These are phyloP conservation scores for Nephrotoma flavescens DNA, from an alignment of 2,888 invertebrate species.

Conservation along the genomic window DNA sequence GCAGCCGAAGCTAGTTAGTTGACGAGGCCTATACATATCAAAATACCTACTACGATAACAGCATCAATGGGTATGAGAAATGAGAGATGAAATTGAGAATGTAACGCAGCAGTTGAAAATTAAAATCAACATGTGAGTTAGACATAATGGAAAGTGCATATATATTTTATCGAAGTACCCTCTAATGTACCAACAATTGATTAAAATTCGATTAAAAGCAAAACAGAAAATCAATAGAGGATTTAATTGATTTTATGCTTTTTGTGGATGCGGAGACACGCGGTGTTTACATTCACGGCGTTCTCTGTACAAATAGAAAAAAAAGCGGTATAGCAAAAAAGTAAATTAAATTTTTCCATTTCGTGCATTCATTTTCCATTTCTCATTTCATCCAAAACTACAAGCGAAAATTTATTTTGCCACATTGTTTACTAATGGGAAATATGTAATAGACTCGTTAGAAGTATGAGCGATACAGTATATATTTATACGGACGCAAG, in stretches of 20 bases:
- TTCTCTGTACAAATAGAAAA: neutral
- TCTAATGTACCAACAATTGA: neutral
- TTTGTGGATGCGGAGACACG: neutral
- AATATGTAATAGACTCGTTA: neutral
- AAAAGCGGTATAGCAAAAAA: neutral
- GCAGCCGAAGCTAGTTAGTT: too few species aligned
- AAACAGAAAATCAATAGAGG: neutral
- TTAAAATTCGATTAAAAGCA: neutral
- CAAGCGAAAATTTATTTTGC: neutral
- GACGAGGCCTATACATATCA: too few species aligned
- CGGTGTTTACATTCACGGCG: neutral
- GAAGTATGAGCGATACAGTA: neutral
- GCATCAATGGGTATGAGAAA: too few species aligned
- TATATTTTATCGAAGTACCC: neutral
- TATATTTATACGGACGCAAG: neutral
- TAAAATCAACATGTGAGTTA: neutral
- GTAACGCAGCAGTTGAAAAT: neutral
- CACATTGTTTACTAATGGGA: neutral
- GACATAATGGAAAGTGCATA: neutral
- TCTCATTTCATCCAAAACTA: neutral
- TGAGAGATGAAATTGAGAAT: neutral
- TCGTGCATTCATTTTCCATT: neutral
- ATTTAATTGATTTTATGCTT: neutral
- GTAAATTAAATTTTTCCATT: neutral
- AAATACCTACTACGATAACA: too few species aligned